Evolutionary conservation across 2,888 invertebrate species (phyloP), one percentile per base, ranked within the genome.

Genomic region (Caenorhabditis sinica): DNA sequence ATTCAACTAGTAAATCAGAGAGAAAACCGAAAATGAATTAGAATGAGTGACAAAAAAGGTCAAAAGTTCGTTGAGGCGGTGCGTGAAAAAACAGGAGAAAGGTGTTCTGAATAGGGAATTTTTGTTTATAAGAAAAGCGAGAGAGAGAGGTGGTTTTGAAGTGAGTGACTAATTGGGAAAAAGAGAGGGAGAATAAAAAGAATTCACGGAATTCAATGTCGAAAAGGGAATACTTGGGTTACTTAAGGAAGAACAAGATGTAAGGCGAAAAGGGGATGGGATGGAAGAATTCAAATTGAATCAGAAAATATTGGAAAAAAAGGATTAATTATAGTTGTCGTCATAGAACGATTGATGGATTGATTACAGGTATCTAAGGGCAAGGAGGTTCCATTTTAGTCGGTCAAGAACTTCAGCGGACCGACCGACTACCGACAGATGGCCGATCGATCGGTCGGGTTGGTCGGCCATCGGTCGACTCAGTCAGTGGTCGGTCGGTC

Each of bases 141-240:
- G 20, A 20, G 49, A 15, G 15, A 17, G 49, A 9, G 49, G 49
- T 20, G 69, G 36, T 69, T 56, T 69, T 69, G 51, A 69, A 69
- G 69, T 56, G 69, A 73, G 73, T 63, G 73, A 73, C 61, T 73
- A 74, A 63, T 74, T 74, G 63, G 69, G 56, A 56, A 73, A 30
- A 30, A 15, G 72, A 13, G 28, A 58, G 60, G 45, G 23, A 33
- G n/a, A 71, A 43, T 45, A 40, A 60, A n/a, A n/a, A 61, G 63
- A 74, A 74, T 74, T 63, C 63, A 49, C 33, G 74, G 74, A 63
- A 74, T 74, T 63, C 61, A 45, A 30, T 56, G 56, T 49, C 60
- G 25, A n/a, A 40, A 13, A 11, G 40, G 40, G 40, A 60, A 72
- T 40, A 56, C 40, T 30, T 61, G 28, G n/a, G 43, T 28, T 60